phyloP scores from a whole-genome alignment of 2,888 invertebrate species.

The Pyrgus malvae region DNA sequence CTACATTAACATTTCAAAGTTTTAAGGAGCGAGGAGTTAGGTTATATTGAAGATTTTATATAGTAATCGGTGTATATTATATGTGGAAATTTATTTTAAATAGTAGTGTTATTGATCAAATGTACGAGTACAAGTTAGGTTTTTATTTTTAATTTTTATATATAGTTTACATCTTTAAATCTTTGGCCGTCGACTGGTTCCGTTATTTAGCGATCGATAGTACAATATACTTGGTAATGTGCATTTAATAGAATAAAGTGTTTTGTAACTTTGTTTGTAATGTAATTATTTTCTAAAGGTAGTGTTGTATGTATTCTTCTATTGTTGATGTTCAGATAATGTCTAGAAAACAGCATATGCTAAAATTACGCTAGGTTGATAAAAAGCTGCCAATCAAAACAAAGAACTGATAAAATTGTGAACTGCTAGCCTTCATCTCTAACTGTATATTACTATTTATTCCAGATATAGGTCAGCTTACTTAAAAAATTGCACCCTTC shows the following conservation, averaged over 20 bases:
- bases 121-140: conserved; percentile 47
- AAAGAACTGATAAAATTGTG: conserved; percentile 20
- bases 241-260: conserved; percentile 71
- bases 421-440: not conserved
- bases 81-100: conserved; percentile 66
- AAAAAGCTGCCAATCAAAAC: not conserved
- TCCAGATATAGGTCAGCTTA: too few relatives aligned
- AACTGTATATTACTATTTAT: not conserved
- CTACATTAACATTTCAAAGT: not conserved
- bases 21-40: conserved; percentile 40
- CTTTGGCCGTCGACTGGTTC: conserved; percentile 47
- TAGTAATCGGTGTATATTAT: conserved; percentile 71
- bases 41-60: conserved; percentile 59
- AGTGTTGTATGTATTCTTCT: conserved; percentile 31
- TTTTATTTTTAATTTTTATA: conserved; percentile 35
- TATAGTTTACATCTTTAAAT: conserved; percentile 29
- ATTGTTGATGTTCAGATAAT: conserved; percentile 11
- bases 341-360: not conserved
- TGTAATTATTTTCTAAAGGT: conserved; percentile 45
- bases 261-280: conserved; percentile 46
- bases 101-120: conserved; percentile 65
- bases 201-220: conserved; percentile 48
- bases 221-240: conserved; percentile 64
- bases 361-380: not conserved
- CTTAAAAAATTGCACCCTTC: too few relatives aligned